Percentiles rank a stretch among this genome's conserved stretches.
Evolutionary conservation across 2,888 invertebrate species (phyloP).

Genomic region (Clostera curtula): DNA sequence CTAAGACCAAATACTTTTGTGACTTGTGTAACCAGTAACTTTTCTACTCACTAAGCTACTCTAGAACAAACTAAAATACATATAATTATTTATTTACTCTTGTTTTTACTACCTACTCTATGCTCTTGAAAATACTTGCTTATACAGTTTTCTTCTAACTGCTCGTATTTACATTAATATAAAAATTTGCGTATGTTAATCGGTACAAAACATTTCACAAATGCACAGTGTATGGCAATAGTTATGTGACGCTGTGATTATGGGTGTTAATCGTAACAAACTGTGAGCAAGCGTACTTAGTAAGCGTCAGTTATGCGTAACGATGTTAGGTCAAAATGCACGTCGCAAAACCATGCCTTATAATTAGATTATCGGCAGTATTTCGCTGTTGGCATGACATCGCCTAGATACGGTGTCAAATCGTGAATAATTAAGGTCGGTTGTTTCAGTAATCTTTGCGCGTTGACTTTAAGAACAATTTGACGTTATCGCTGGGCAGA

Average conservation of each 20-base stretch:
- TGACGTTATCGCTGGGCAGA: no score
- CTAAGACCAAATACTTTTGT: no score
- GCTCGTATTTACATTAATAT: no score
- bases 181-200: conserved; percentile 16
- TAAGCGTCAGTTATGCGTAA: conserved; percentile 34
- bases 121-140: no score
- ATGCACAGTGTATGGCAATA: conserved; percentile 21
- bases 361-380: background rate
- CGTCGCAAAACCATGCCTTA: conserved; percentile 22
- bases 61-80: no score
- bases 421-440: conserved; percentile 21
- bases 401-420: conserved; percentile 29
- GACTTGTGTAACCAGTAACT: no score
- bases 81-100: background rate
- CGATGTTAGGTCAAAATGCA: conserved; percentile 54
- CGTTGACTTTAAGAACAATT: no score
- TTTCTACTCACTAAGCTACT: no score
- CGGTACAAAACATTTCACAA: conserved; percentile 17
- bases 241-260: conserved; percentile 34
- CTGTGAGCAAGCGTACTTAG: conserved; percentile 41
- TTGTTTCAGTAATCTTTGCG: no score
- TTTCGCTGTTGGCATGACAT: conserved; percentile 62
- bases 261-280: conserved; percentile 27
- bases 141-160: no score
- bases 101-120: no score